Base-by-base conservation (phyloP, 1,140 invertebrate genomes). In the Drosophila rufa region DNA sequence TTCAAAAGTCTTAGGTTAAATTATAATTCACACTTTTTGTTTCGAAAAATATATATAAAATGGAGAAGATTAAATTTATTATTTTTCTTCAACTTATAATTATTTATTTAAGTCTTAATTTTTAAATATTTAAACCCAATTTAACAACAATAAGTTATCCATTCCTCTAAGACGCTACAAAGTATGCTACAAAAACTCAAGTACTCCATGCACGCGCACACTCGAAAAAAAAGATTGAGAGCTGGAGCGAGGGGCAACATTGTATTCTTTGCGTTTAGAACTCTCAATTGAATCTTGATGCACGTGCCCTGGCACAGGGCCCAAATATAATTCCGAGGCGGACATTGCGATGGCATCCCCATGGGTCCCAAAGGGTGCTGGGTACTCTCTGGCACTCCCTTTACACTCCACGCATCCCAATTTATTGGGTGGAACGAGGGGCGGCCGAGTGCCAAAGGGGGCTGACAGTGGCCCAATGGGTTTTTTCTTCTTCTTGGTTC, bases 221-320 rank as follows among this genome's bases (percentile, higher is more conserved):
- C 62, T 48, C 38, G 12, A 53, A 58, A 30, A 43, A 69, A 64
- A 47, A 27, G 50, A 45, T 12, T 27, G 27, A 11, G n/a, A 30
- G 46, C 36, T 19, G 25, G 22, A 19, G 14, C 8, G 5, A 9
- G 12, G 27, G 38, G 53, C 53, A 55, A 67, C 58, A 79, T 59
- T 79, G 75, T 79, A 47, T 55, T 89, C 69, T 82, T 71, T 60
- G 57, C 55, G 59, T 48, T 76, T 69, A 58, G 59, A 73, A 79
- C 71, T 84, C 77, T 79, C 84, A 90, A 89, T 89, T 89, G 78
- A 89, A 89, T 89, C 78, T 84, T 84, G 85, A 89, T 90, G 85
- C 81, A 89, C 84, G 84, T 89, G 80, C 64, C 53, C 43, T 67
- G 67, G 76, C 67, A 61, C 80, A 80, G 74, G 48, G 70, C 68